Evolutionary conservation across 1,140 invertebrate genomes (phyloP).

Genomic region (Aphaenogaster rudis): DNA sequence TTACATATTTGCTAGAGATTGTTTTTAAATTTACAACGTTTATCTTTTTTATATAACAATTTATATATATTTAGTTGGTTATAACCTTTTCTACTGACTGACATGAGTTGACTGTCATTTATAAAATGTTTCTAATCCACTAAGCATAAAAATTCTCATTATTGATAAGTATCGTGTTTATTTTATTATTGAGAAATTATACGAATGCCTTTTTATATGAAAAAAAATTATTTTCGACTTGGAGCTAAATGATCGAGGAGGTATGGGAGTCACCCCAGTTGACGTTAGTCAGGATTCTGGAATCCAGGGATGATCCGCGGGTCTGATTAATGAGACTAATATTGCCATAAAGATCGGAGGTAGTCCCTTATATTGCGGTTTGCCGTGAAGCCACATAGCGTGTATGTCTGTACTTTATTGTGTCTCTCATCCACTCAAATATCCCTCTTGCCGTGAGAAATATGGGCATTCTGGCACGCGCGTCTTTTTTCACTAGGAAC

Average conservation of each 20-base stretch:
- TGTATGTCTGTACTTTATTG: slow-evolving; percentile 39
- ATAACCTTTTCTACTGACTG: neutral
- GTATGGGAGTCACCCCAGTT: neutral
- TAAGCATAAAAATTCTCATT: neutral
- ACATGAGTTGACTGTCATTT: neutral
- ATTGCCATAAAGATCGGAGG: neutral
- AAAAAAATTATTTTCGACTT: neutral
- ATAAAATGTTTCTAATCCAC: neutral
- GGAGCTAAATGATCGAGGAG: neutral
- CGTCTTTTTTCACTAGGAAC: neutral
- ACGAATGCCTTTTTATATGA: neutral
- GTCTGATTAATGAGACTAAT: slow-evolving; percentile 50
- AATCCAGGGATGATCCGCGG: neutral
- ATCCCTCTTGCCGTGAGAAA: neutral
- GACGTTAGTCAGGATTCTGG: slow-evolving; percentile 15
- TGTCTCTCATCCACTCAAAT: slow-evolving; percentile 9
- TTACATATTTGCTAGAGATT: neutral
- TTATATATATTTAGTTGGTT: neutral
- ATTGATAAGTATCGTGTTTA: neutral
- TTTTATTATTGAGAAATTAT: neutral
- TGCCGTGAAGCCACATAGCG: neutral
- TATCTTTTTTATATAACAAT: slow-evolving; percentile 7
- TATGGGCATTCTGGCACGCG: neutral
- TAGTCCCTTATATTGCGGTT: slow-evolving; percentile 21
- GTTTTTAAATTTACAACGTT: neutral